Evolutionary conservation across 2,888 invertebrate species (phyloP).

Genomic region (Nephrotoma flavescens): DNA sequence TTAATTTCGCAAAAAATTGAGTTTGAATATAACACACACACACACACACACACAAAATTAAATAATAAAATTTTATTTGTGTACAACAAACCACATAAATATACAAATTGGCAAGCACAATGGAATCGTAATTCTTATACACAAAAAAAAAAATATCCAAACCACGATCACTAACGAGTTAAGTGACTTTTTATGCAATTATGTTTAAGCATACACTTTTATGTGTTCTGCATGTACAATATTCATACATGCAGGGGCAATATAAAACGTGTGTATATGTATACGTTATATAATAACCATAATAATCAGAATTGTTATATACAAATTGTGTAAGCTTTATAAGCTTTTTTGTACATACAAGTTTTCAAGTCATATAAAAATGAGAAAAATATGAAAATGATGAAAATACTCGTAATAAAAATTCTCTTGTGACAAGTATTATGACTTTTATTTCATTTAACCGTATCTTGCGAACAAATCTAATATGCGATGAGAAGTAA

Average conservation of each 20-base stretch:
- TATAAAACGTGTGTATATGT: not conserved
- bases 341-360: not conserved
- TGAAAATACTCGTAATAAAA: not conserved
- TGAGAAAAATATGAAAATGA: not conserved
- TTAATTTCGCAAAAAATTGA: not conserved
- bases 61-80: not conserved
- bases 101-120: not conserved
- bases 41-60: not conserved
- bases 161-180: not conserved
- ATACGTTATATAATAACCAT: not conserved
- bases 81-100: not conserved
- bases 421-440: not conserved
- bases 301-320: not conserved
- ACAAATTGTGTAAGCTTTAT: not conserved
- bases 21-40: too few species aligned
- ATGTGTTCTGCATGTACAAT: not conserved
- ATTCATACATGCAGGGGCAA: not conserved
- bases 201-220: not conserved
- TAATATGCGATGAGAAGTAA: too few species aligned
- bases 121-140: not conserved
- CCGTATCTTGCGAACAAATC: not conserved
- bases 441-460: not conserved
- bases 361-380: not conserved
- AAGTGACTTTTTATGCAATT: not conserved
- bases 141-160: not conserved